Conservation (phyloP, 2,888 invertebrate species). For the Apotomis betuletana region DNA sequence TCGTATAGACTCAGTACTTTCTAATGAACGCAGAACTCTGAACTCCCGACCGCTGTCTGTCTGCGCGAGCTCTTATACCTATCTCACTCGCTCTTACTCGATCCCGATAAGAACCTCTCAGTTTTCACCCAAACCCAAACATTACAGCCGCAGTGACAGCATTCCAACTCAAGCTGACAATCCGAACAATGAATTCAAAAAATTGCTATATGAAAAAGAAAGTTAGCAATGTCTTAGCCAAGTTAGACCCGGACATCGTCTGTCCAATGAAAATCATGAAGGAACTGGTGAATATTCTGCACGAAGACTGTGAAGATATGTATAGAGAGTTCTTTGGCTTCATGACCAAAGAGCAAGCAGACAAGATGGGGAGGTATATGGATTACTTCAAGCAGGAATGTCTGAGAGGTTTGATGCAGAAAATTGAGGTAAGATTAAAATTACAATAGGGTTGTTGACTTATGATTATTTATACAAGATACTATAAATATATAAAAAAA, state of each 20-base stretch:
- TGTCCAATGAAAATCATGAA: constrained; percentile 55
- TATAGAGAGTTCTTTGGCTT: constrained; percentile 70
- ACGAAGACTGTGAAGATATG: constrained; percentile 58
- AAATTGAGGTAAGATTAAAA: constrained; percentile 59
- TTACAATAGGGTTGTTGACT: no score
- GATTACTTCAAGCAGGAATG: constrained; percentile 68
- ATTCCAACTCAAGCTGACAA: constrained; percentile 62
- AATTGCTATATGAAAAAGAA: constrained; percentile 52
- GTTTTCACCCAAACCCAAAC: background rate
- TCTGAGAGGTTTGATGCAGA: constrained; percentile 57
- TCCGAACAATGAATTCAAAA: constrained; percentile 47
- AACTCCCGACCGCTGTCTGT: no score
- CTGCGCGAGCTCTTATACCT: no score
- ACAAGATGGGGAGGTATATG: constrained; percentile 57
- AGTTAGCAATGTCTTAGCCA: constrained; percentile 51
- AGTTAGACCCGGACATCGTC: constrained; percentile 54
- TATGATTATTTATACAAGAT: no score
- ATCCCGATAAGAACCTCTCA: no score
- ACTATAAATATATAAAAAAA: no score
- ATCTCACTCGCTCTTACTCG: no score
- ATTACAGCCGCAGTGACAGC: constrained; percentile 59
- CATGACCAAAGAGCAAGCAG: constrained; percentile 70
- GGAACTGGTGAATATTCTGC: constrained; percentile 51
- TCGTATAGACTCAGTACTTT: no score
- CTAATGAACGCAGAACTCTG: no score